Conservation (phyloP, 2,797 vertebrate genomes). For the Melanogrammus aeglefinus region DNA sequence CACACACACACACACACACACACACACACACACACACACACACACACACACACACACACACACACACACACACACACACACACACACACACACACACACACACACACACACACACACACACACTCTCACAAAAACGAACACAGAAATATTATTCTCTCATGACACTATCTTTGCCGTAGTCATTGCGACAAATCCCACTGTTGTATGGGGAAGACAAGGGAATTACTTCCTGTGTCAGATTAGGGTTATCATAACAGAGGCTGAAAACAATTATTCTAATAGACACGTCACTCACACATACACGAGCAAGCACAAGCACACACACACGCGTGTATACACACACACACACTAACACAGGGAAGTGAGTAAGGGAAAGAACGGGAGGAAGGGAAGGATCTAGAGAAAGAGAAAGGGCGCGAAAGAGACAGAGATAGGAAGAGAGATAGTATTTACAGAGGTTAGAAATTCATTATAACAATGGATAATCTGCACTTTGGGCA, state of each 20-base stretch:
- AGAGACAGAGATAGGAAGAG: background rate
- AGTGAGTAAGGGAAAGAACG: slow-evolving; percentile 14
- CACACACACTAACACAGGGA: slow-evolving; percentile 3
- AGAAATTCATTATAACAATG: slow-evolving; percentile 49
- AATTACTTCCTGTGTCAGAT: slow-evolving; percentile 73
- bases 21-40: too few species aligned
- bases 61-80: too few species aligned
- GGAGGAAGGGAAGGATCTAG: too few species aligned
- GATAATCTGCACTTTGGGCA: slow-evolving; percentile 55
- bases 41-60: too few species aligned
- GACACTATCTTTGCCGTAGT: slow-evolving; percentile 58
- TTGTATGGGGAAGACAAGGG: slow-evolving; percentile 63
- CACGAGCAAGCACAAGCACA: background rate
- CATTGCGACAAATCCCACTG: slow-evolving; percentile 61
- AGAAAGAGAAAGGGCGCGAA: too few species aligned
- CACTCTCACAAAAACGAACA: too few species aligned
- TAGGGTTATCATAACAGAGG: slow-evolving; percentile 58
- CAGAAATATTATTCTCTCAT: slow-evolving; percentile 48
- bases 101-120: too few species aligned
- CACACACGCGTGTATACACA: background rate
- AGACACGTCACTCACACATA: slow-evolving; percentile 29
- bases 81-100: too few species aligned
- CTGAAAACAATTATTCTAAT: slow-evolving; percentile 68
- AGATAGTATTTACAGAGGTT: slow-evolving; percentile 52
- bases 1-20: too few species aligned